These are phyloP conservation scores for Lepetodrilus schrolli DNA, from an alignment of 2,888 invertebrate species.

Conservation along the genomic window DNA sequence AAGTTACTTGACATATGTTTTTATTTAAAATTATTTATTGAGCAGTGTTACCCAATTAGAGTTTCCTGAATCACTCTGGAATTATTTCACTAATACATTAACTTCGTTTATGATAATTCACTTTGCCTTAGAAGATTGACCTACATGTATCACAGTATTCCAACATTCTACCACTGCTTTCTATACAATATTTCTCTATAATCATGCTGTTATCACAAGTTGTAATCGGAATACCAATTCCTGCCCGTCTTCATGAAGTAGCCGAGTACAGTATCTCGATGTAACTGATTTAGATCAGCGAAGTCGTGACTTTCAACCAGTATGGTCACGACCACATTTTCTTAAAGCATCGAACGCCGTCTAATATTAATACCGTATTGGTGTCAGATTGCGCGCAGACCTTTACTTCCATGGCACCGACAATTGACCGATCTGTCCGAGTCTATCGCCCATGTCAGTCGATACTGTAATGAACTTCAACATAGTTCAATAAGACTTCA, in stretches of 20 bases:
- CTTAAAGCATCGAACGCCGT: not conserved
- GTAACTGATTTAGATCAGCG: slow-evolving; percentile 16
- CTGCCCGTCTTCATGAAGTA: slow-evolving; percentile 4
- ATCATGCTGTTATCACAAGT: not conserved
- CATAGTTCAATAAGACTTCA: not conserved
- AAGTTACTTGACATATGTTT: too few species aligned
- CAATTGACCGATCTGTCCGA: not conserved
- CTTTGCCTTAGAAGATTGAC: not conserved
- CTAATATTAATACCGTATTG: slow-evolving; percentile 18
- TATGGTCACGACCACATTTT: slow-evolving; percentile 4
- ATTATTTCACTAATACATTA: too few species aligned
- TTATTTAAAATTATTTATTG: too few species aligned
- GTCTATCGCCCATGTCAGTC: not conserved
- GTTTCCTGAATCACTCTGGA: too few species aligned
- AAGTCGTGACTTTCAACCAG: not conserved
- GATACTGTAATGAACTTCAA: slow-evolving; percentile 26
- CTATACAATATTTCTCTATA: slow-evolving; percentile 1
- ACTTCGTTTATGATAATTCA: not conserved
- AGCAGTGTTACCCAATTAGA: too few species aligned
- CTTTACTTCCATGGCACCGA: not conserved
- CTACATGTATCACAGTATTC: not conserved
- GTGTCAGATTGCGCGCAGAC: not conserved
- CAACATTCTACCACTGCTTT: slow-evolving; percentile 18
- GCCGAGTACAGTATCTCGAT: not conserved
- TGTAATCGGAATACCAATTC: slow-evolving; percentile 11